phyloP scores from a whole-genome alignment of 2,797 vertebrate genomes.

The Bufotes viridis region DNA sequence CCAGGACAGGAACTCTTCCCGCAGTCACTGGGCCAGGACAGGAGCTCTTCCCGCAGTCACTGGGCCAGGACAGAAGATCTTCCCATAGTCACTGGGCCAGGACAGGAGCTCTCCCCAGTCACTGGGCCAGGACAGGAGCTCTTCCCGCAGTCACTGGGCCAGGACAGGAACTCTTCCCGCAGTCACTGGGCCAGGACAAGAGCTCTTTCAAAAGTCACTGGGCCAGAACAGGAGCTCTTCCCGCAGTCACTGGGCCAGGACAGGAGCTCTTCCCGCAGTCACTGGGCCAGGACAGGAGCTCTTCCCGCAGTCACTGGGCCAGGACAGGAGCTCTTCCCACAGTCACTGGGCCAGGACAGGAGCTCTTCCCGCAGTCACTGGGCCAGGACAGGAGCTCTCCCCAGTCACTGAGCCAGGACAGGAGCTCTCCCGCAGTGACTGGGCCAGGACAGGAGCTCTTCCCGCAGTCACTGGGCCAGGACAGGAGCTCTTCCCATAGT shows the following conservation, averaged over 20 bases:
- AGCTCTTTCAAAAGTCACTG: too few species aligned
- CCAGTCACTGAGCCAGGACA: background rate
- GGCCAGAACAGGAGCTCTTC: background rate
- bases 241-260: background rate
- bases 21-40: background rate
- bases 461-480: background rate
- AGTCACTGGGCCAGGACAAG: background rate
- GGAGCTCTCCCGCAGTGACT: background rate
- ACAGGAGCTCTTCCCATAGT: background rate
- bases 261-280: too few species aligned
- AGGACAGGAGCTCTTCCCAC: background rate
- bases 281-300: background rate
- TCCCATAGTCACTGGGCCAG: background rate
- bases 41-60: background rate
- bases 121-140: background rate
- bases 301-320: background rate
- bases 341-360: background rate
- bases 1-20: background rate
- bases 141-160: background rate
- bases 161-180: background rate
- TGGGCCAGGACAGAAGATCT: background rate
- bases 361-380: background rate
- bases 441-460: background rate
- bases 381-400: background rate
- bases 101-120: background rate